Conservation (phyloP, 2,113 vertebrate genomes). For the Dicaeum eximium region DNA sequence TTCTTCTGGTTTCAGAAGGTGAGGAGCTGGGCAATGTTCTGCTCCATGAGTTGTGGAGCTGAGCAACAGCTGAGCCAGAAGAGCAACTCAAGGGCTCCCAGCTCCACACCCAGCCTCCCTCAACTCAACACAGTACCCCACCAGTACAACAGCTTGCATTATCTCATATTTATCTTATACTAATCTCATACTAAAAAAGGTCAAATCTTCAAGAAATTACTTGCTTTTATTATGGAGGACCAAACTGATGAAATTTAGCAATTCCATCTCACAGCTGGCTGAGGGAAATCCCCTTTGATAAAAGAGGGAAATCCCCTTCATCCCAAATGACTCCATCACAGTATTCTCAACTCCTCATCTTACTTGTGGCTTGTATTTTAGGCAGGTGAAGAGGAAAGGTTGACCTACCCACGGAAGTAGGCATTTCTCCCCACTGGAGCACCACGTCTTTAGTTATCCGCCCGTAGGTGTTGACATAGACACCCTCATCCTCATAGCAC, state of each 20-base stretch:
- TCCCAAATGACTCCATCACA: neutral
- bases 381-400: conserved; percentile 59
- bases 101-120: neutral
- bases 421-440: conserved; percentile 99
- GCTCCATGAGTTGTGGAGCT: neutral
- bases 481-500: conserved; percentile 98
- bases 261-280: neutral
- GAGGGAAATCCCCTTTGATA: neutral
- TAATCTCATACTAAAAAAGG: neutral
- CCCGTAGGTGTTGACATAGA: conserved; percentile 98
- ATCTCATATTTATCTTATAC: neutral
- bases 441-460: conserved; percentile 99
- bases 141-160: neutral
- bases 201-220: neutral
- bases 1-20: rapidly evolving
- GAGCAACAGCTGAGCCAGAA: neutral
- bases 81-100: neutral
- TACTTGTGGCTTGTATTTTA: conserved; percentile 31
- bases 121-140: neutral
- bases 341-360: conserved; percentile 25
- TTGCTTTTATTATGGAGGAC: neutral
- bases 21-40: neutral
- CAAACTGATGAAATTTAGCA: neutral
- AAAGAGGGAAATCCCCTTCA: neutral
- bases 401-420: conserved; percentile 97